Conservation (phyloP, 2,888 invertebrate genomes). For the Lapara coniferarum region DNA sequence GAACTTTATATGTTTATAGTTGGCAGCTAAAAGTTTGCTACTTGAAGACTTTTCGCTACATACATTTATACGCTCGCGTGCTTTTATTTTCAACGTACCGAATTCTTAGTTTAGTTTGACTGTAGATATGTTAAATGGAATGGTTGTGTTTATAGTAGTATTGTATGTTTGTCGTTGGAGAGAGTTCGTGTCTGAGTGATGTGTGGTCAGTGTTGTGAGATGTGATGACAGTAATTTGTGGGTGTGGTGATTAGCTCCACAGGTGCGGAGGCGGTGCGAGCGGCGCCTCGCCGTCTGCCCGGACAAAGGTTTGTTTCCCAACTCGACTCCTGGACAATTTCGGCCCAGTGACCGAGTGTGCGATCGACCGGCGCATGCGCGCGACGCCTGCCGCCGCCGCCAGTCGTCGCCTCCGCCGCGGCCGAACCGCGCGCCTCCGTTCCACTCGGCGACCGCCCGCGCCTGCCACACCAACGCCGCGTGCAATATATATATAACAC, state of each 20-base stretch:
- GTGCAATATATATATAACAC: conserved; percentile 36
- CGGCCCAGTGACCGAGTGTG: conserved; percentile 81
- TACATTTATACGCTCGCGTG: conserved; percentile 3
- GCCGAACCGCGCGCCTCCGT: conserved; percentile 57
- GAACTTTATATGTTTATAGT: conserved; percentile 15
- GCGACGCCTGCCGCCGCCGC: conserved; percentile 45
- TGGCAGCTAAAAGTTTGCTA: conserved; percentile 9
- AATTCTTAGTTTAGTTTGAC: conserved; percentile 1
- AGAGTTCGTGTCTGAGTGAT: neutral
- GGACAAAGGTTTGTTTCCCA: conserved; percentile 80
- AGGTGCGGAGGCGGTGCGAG: conserved; percentile 64
- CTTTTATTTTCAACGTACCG: conserved; percentile 6
- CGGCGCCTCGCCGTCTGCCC: conserved; percentile 77
- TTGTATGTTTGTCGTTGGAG: neutral
- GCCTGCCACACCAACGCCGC: conserved; percentile 32
- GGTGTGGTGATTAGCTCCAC: conserved; percentile 51
- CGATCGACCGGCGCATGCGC: conserved; percentile 81
- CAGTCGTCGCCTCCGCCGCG: conserved; percentile 66
- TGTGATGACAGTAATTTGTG: conserved; percentile 18
- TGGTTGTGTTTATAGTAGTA: no score
- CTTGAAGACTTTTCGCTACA: conserved; percentile 12
- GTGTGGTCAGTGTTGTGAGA: neutral
- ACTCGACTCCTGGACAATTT: conserved; percentile 55
- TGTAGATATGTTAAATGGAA: no score
- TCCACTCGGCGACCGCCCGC: conserved; percentile 29